These are phyloP conservation scores for Brevimyrus niger DNA, from an alignment of 2,113 vertebrate genomes.

Conservation along the genomic window DNA sequence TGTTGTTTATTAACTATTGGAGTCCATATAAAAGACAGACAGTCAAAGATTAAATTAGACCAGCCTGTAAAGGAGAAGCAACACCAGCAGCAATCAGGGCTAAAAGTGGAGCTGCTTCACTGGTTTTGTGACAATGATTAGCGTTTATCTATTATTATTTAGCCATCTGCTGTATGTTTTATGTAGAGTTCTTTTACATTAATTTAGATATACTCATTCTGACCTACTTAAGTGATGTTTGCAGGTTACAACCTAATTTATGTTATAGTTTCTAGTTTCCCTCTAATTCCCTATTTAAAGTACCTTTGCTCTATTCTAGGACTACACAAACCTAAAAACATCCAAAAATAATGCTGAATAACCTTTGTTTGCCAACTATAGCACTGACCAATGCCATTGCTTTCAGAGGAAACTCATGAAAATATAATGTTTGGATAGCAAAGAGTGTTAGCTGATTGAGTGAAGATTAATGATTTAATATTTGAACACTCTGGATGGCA, in stretches of 20 bases:
- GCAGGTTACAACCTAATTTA: not conserved
- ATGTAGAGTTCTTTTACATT: not conserved
- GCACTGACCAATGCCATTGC: not conserved
- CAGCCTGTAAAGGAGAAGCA: not conserved
- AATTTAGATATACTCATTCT: not conserved
- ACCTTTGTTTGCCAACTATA: not conserved
- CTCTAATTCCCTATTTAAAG: not conserved
- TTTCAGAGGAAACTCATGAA: not conserved
- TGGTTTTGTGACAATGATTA: not conserved
- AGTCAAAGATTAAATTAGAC: not conserved
- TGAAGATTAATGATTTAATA: not conserved
- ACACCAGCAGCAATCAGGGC: not conserved
- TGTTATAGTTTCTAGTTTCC: not conserved
- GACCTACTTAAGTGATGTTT: not conserved
- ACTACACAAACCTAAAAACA: not conserved
- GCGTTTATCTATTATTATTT: not conserved
- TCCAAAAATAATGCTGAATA: not conserved
- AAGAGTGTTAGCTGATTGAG: not conserved
- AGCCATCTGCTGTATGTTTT: not conserved
- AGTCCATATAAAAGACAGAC: not conserved
- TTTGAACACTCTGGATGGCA: not conserved
- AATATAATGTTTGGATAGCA: not conserved
- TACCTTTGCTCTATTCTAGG: not conserved
- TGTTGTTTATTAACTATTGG: not conserved
- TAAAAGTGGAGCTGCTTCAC: not conserved